Percentiles rank a stretch among this genome's conserved stretches.
These are phyloP conservation scores for Drosophila varians DNA, from an alignment of 1,140 invertebrate species.

Conservation along the genomic window DNA sequence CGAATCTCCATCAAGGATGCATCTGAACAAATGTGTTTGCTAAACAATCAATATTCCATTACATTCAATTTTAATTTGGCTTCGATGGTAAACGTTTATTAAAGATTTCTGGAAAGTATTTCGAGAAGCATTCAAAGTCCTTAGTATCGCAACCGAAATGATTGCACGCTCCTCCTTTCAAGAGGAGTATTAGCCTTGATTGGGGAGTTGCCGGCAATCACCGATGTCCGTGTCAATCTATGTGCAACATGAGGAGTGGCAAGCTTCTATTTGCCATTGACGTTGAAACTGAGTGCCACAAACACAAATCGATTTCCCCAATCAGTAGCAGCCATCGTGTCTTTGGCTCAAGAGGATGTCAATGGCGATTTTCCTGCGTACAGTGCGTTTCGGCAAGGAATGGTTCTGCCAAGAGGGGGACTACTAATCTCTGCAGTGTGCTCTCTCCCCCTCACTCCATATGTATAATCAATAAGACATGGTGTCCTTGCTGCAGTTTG, in stretches of 20 bases:
- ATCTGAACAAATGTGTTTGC: too few relatives aligned
- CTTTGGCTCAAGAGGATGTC: conserved; percentile 19
- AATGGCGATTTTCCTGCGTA: conserved; percentile 20
- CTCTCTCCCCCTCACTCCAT: not conserved
- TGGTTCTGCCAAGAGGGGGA: not conserved
- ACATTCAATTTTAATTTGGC: too few relatives aligned
- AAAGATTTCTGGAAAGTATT: not conserved
- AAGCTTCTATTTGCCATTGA: not conserved
- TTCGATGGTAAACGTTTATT: not conserved
- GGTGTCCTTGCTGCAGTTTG: conserved; percentile 2
- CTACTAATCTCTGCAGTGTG: conserved; percentile 15
- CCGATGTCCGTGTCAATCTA: not conserved
- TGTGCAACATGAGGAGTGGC: conserved; percentile 13
- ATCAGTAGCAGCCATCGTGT: conserved; percentile 36
- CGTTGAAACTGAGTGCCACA: not conserved
- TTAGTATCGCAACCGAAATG: not conserved
- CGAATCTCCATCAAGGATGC: too few relatives aligned
- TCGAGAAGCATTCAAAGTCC: not conserved
- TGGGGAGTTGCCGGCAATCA: conserved; percentile 4
- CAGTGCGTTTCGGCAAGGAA: not conserved
- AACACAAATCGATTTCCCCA: conserved; percentile 38
- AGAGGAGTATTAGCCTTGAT: conserved; percentile 1
- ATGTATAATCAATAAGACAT: conserved; percentile 32
- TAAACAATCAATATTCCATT: too few relatives aligned
- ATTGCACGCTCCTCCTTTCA: not conserved